Conservation (phyloP, 2,113 vertebrate genomes). For the Zosterops lateralis region DNA sequence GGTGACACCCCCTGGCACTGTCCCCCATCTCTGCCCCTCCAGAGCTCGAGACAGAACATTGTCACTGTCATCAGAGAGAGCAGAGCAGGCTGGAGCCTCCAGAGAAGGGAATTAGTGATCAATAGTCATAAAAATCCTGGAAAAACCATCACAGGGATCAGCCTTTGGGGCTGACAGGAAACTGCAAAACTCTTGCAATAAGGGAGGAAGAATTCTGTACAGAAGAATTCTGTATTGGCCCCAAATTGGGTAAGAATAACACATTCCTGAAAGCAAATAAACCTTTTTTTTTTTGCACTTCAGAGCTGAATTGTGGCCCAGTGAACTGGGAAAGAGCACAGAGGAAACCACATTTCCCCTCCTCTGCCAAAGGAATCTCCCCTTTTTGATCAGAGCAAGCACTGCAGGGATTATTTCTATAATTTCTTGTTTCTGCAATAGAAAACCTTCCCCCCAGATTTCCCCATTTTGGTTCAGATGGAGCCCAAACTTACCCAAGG, state of each 20-base stretch:
- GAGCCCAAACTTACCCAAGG: background rate
- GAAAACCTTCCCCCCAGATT: background rate
- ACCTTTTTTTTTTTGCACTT: background rate
- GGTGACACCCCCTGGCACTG: background rate
- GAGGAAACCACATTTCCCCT: background rate
- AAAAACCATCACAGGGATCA: accelerated
- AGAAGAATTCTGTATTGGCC: background rate
- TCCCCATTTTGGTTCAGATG: background rate
- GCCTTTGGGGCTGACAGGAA: accelerated
- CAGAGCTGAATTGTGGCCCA: background rate
- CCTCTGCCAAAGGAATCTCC: background rate
- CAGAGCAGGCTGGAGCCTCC: background rate
- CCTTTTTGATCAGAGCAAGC: background rate
- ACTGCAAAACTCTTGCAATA: background rate
- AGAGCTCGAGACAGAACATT: background rate
- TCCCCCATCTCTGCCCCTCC: background rate
- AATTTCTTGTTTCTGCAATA: accelerated
- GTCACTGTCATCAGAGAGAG: accelerated
- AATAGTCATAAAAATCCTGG: accelerated
- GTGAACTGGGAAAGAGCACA: background rate
- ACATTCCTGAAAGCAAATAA: background rate
- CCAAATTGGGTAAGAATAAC: background rate
- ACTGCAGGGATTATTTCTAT: accelerated
- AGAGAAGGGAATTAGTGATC: background rate
- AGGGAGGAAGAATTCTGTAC: background rate